Evolutionary conservation across 2,113 vertebrate species (phyloP).

Genomic region (Picathartes gymnocephalus): DNA sequence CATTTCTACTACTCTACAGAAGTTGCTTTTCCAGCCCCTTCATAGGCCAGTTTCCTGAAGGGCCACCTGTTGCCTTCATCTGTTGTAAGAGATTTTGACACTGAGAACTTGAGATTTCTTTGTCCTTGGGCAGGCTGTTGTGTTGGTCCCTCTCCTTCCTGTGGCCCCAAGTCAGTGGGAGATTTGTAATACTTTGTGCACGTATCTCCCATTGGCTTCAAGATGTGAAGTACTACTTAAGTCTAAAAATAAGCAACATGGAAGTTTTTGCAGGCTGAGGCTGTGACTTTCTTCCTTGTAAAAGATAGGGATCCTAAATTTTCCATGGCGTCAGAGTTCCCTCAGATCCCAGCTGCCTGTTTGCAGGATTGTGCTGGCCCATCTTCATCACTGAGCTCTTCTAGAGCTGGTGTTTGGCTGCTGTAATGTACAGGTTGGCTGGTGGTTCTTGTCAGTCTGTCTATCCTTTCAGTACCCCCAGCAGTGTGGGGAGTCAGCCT

Average conservation of each 20-base stretch:
- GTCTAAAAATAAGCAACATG: conserved; percentile 1
- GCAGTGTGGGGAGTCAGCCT: background rate
- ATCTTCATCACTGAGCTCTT: background rate
- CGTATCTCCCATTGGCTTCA: background rate
- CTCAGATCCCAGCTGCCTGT: background rate
- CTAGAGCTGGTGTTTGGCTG: background rate
- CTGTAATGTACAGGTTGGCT: background rate
- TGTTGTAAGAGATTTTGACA: background rate
- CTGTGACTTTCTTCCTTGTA: background rate
- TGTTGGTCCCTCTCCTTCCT: background rate
- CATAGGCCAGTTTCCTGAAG: background rate
- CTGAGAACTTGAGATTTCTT: background rate
- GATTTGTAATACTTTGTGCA: background rate
- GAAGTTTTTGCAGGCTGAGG: background rate
- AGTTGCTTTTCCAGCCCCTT: background rate
- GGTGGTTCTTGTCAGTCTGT: background rate
- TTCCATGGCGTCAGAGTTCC: background rate
- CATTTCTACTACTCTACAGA: background rate
- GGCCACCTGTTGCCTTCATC: background rate
- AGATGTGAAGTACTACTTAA: background rate
- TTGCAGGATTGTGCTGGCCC: background rate
- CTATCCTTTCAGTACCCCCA: background rate
- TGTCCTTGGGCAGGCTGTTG: background rate
- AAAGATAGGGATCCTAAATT: background rate
- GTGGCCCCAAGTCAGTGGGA: background rate